phyloP scores from a whole-genome alignment of 53 echinoderm and acorn worm genomes.

The Hippasteria phrygiana region DNA sequence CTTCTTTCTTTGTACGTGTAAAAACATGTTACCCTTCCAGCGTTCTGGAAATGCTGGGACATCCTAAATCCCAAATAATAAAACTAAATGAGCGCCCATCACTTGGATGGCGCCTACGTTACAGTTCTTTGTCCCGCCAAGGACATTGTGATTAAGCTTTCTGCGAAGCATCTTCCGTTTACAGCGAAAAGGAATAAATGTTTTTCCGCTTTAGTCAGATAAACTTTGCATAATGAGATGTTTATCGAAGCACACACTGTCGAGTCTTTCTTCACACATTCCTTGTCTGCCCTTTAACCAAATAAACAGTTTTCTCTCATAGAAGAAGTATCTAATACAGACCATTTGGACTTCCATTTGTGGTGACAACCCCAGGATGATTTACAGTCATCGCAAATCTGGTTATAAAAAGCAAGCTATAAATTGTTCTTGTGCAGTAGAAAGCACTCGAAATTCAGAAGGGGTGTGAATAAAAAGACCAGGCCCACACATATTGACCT shows the following conservation, averaged over 20 bases:
- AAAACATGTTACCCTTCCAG: no score
- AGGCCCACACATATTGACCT: conserved; percentile 21
- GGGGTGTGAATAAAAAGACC: neutral
- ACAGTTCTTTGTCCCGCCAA: neutral
- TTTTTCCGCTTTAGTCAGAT: neutral
- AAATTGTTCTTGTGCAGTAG: conserved; percentile 15
- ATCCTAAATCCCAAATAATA: no score
- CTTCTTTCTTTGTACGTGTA: no score
- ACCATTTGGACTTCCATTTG: neutral
- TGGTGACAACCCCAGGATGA: neutral
- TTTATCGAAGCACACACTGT: neutral
- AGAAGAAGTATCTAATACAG: conserved; percentile 3
- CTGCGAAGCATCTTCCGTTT: neutral
- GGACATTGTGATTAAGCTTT: neutral
- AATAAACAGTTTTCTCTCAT: conserved; percentile 9
- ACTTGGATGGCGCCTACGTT: neutral
- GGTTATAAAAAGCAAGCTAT: conserved; percentile 14
- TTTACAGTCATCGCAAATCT: conserved; percentile 33
- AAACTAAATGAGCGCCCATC: no score
- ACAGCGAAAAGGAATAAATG: neutral
- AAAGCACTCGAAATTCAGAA: neutral
- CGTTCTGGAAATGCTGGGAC: no score
- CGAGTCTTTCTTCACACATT: neutral
- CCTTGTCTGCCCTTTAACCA: conserved; percentile 3
- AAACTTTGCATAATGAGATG: neutral